Percentiles rank a stretch among this genome's conserved stretches.
phyloP scores from a whole-genome alignment of 2,113 vertebrate genomes.

The Poeciliopsis retropinna region DNA sequence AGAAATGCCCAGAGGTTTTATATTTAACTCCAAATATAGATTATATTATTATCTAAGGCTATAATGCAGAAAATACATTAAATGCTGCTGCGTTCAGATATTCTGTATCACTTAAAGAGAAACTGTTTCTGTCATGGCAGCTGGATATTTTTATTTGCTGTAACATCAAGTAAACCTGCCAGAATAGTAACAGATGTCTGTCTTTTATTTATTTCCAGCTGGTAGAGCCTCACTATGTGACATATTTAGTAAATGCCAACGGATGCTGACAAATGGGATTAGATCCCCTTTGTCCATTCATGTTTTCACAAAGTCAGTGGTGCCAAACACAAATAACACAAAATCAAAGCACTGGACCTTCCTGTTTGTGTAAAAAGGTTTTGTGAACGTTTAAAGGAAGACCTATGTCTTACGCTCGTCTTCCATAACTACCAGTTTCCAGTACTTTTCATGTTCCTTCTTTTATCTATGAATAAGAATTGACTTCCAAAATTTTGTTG shows the following conservation, averaged over 20 bases:
- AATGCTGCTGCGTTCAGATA: constrained; percentile 28
- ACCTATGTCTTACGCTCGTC: background rate
- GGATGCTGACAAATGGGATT: background rate
- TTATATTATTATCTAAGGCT: constrained; percentile 34
- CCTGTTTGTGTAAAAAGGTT: background rate
- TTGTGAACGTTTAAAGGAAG: too few species aligned
- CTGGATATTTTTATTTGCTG: constrained; percentile 50
- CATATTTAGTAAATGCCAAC: background rate
- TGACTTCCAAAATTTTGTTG: background rate
- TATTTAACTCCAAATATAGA: constrained; percentile 31
- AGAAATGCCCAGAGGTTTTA: constrained; percentile 17
- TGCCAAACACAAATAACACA: background rate
- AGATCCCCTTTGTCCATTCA: background rate
- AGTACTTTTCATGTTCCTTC: background rate
- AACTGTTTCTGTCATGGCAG: constrained; percentile 43
- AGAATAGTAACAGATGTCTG: constrained; percentile 33
- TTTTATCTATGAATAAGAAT: background rate
- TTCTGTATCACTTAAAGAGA: constrained; percentile 5
- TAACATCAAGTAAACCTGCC: constrained; percentile 75
- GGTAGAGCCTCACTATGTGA: background rate
- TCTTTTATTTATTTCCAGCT: constrained; percentile 24
- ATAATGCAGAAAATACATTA: constrained; percentile 33
- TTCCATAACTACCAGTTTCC: background rate
- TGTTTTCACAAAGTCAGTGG: background rate
- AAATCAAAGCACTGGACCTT: background rate